Percentiles rank a stretch among this genome's conserved stretches.
These are phyloP conservation scores for Noturus placidus DNA, from an alignment of 2,113 vertebrate genomes.

Conservation along the genomic window DNA sequence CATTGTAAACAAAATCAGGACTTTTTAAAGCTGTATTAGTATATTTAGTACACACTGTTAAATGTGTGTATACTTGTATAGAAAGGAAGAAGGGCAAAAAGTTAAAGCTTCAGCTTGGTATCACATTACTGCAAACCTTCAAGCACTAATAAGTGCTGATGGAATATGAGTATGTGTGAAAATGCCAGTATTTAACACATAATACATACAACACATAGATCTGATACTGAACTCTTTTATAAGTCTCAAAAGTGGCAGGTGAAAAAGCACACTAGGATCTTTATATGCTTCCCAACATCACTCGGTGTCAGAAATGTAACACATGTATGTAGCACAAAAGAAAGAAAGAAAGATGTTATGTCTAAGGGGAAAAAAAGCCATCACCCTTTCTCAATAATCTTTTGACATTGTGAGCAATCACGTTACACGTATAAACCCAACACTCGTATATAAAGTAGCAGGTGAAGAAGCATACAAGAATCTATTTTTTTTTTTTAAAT, in stretches of 20 bases:
- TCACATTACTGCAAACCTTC: conserved; percentile 9
- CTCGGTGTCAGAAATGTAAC: neutral
- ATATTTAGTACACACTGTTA: neutral
- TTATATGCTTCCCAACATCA: neutral
- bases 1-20: too few relatives aligned
- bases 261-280: neutral
- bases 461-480: neutral
- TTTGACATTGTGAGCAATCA: neutral
- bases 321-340: neutral
- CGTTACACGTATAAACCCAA: neutral
- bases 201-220: neutral
- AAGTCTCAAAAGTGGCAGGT: neutral
- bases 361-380: neutral
- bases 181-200: neutral
- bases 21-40: neutral
- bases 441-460: neutral
- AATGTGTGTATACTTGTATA: neutral
- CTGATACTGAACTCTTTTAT: too few relatives aligned
- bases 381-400: neutral
- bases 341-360: neutral
- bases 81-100: neutral
- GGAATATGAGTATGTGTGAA: neutral
- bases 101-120: neutral
- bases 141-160: neutral
- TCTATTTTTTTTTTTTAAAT: too few relatives aligned